Base-by-base conservation (phyloP, 2,888 invertebrate genomes). In the Sinohyriopsis cumingii region DNA sequence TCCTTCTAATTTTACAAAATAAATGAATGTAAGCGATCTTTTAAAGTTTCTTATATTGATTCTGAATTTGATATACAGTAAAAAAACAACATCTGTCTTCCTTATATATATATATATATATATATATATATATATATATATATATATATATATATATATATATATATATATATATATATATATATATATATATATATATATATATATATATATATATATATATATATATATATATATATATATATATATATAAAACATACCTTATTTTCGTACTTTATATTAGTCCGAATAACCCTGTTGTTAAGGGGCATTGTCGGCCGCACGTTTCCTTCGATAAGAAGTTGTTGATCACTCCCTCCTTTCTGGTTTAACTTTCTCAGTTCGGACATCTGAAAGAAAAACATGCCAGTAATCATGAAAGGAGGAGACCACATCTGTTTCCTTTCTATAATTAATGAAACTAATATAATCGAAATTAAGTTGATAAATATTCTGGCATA, bases 261-360 rank as follows among this genome's bases (percentile, higher is more conserved):
- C 66, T 73, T 76, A 28, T 75, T 73, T 59, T 75, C 78, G 59
- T 78, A 80, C 65, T 82, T 84, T 28, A 85, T 85, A 72, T 85
- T 85, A 20, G 85, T 85, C 55, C 84, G 70, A 7, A 85, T 68
- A 18, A 82, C 81, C 68, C 85, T 76, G 68, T 85, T 84, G 68
- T 85, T 79, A 20, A 84, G 67, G 6, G 83, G 83, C 79, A 81
- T 82, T 20, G 77, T 76, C 2, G 85, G 82, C 33, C 85, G 70
- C 28, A 79, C 71, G 64, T 84, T 84, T 56, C 77, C 77, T 55
- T 68, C 72, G 59, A 77, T 70, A 56, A 77, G 59, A 45, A 75
- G 60, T 60, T 75, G 77, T 5, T 45, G 45, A 45, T 45, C 45
- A 45, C 60, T 69, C 7, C 73, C 73, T 12, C 72, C 72, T 56